Evolutionary conservation across 1,140 invertebrate species (phyloP).

Genomic region (Augochlora pura): DNA sequence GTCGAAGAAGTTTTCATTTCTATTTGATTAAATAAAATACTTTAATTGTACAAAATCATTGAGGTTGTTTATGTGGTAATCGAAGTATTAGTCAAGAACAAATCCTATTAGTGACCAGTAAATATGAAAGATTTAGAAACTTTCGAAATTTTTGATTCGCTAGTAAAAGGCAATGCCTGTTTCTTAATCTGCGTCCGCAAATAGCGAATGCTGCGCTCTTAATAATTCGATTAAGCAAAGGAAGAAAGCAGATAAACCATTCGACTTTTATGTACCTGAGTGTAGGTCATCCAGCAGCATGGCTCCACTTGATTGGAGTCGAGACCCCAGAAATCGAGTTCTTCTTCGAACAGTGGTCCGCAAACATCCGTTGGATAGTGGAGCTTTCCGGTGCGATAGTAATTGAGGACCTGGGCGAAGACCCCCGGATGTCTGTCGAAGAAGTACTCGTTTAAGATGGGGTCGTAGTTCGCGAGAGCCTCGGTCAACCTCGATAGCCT

Average conservation of each 20-base stretch:
- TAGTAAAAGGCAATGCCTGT: not conserved
- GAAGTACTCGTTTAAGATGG: conserved; percentile 98
- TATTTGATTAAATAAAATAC: too few relatives aligned
- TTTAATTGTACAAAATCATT: too few relatives aligned
- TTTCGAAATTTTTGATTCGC: not conserved
- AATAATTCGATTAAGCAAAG: conserved; percentile 3
- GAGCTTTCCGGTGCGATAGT: conserved; percentile 97
- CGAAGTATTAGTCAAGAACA: too few relatives aligned
- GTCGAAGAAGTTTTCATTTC: too few relatives aligned
- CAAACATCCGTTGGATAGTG: conserved; percentile 99
- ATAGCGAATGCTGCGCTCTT: conserved; percentile 2
- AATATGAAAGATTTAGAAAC: too few relatives aligned
- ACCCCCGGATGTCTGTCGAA: conserved; percentile 99
- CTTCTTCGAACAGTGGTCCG: conserved; percentile 98
- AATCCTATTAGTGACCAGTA: too few relatives aligned
- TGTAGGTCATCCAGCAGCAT: conserved; percentile 99
- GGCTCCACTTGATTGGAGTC: conserved; percentile 98
- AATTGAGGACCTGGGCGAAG: conserved; percentile 96
- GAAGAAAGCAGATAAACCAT: not conserved
- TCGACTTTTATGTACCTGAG: conserved; percentile 85
- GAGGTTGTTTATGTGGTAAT: too few relatives aligned
- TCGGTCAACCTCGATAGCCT: conserved; percentile 93
- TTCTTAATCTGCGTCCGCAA: conserved; percentile 3
- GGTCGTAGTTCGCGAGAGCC: conserved; percentile 96
- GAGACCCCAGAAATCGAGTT: conserved; percentile 97